Base-by-base conservation (phyloP, 2,113 vertebrate species). In the Oryzias woworae region DNA sequence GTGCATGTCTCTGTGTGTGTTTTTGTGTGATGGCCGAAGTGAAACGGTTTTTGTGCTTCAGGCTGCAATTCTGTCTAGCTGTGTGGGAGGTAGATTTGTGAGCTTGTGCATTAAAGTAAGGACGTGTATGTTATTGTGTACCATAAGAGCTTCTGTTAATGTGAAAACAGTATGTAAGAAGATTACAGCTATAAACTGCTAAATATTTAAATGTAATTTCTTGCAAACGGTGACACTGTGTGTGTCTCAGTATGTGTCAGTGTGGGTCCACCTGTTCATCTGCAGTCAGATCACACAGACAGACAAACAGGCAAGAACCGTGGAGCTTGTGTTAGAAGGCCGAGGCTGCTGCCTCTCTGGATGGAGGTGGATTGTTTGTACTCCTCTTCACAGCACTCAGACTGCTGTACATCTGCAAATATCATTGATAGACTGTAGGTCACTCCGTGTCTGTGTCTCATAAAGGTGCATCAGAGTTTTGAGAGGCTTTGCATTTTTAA, bases 191-290 rank as follows among this genome's bases (percentile, higher is more conserved):
- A 68, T 50, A 80, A 65, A 77, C 65, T 75, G 57, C 54, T 78
- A 73, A 78, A 80, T 80, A 85, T 82, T 80, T 70, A 75, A 85
- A 85, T 82, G 68, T 75, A 69, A 80, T 82, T 81, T 78, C 71
- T 56, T 64, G 20, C 1, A 8, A 75, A 42, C 31, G 49, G 65
- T 66, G 65, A 51, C 23, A 64, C 8, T 44, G 31, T 12, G 48
- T 18, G 50, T 48, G 43, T 50, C 58, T 52, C 17, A 42, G 28
- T 53, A 14, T 53, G 51, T 52, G 44, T 58, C 22, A 57, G 54
- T 64, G 43, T 53, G 42, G 4, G 1, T 48, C 36, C 54, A 66
- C 46, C 45, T 49, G 53, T 57, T 50, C 15, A 42, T 47, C 23
- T 18, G 28, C 17, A 54, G 53, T 7, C 14, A 0, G 44, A 42